Evolutionary conservation across 2,113 vertebrate species (phyloP).

Genomic region (Aplodontia rufa): DNA sequence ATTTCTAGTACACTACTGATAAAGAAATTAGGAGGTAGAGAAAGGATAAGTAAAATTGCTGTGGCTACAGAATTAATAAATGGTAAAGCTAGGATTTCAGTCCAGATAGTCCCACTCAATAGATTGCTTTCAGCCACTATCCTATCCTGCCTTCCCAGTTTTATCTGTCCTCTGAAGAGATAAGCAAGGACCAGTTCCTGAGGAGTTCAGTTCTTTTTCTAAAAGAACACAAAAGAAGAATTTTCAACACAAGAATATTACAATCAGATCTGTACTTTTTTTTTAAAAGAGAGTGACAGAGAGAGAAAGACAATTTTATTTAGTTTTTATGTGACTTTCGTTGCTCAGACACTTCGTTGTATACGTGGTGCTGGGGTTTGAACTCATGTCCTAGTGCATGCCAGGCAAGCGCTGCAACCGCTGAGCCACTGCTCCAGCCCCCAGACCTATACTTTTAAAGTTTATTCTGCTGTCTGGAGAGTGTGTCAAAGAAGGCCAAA

Average conservation of each 20-base stretch:
- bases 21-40: not conserved
- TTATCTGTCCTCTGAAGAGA: not conserved
- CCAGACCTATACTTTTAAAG: not conserved
- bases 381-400: too few relatives aligned
- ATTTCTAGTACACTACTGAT: not conserved
- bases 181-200: not conserved
- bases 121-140: not conserved
- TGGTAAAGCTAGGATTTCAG: not conserved
- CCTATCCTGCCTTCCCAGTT: not conserved
- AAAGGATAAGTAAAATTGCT: not conserved
- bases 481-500: not conserved
- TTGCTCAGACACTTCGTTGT: too few relatives aligned
- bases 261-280: not conserved
- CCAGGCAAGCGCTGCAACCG: too few relatives aligned
- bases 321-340: too few relatives aligned
- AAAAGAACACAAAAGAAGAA: not conserved
- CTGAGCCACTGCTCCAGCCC: too few relatives aligned
- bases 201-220: not conserved
- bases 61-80: not conserved
- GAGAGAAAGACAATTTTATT: too few relatives aligned
- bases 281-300: too few relatives aligned
- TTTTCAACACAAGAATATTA: not conserved
- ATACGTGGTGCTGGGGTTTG: too few relatives aligned
- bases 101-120: not conserved
- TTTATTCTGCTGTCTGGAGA: conserved; percentile 31